A percentile compares a stretch with the other conserved stretches of the same genome.
These are phyloP conservation scores for Drosophila novamexicana DNA, from an alignment of 1,140 invertebrate species.

Conservation along the genomic window DNA sequence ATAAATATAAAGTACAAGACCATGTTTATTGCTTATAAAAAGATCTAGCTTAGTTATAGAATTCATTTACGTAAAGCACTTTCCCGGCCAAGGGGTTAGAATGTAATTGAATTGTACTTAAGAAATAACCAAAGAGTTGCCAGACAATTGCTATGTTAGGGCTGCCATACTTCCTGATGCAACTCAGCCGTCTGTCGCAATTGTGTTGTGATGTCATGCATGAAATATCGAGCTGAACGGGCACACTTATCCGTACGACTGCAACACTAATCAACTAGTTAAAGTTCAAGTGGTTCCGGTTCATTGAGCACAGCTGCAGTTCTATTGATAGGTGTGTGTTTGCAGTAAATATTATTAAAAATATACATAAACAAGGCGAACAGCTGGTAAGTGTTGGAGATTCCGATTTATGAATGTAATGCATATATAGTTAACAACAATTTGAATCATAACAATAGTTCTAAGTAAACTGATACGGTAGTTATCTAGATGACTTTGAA, in stretches of 20 bases:
- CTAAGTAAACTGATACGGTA: not conserved
- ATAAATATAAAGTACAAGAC: not conserved
- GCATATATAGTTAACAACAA: no score
- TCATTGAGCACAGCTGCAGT: constrained; percentile 62
- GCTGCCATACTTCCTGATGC: not conserved
- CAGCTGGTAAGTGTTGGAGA: not conserved
- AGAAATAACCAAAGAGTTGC: not conserved
- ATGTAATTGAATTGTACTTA: no score
- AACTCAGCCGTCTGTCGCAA: constrained; percentile 2
- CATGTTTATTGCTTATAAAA: not conserved
- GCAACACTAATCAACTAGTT: constrained; percentile 63
- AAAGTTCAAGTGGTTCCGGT: constrained; percentile 63
- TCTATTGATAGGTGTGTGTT: constrained; percentile 9
- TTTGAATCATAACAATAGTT: no score
- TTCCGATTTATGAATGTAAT: no score
- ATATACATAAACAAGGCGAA: not conserved
- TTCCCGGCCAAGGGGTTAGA: not conserved
- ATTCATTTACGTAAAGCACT: not conserved
- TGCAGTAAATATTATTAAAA: not conserved
- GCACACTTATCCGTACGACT: constrained; percentile 49
- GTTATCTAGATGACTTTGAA: not conserved
- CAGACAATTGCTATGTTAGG: not conserved
- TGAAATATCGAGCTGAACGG: constrained; percentile 71
- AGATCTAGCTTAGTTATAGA: constrained; percentile 2
- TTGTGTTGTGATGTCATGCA: constrained; percentile 68